phyloP scores from a whole-genome alignment of 2,797 vertebrate genomes.

The Trachops cirrhosus region DNA sequence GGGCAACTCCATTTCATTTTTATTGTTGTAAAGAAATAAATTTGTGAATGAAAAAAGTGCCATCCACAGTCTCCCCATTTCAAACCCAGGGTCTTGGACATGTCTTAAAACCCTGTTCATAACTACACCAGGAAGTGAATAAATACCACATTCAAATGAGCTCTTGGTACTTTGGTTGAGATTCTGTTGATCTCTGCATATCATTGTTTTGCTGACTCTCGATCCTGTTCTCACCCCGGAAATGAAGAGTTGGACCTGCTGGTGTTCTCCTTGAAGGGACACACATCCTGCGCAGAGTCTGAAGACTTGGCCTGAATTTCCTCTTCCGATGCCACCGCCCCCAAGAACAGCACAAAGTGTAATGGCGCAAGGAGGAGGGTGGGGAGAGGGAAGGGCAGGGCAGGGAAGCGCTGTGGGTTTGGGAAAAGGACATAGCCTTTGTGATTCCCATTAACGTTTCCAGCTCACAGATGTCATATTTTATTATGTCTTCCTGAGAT shows the following conservation, averaged over 20 bases:
- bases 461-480: constrained; percentile 23
- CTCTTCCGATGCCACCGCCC: constrained; percentile 10
- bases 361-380: constrained; percentile 51
- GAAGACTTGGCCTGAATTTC: constrained; percentile 12
- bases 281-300: not conserved
- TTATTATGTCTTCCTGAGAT: constrained; percentile 12
- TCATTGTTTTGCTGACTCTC: constrained; percentile 10
- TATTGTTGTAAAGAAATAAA: constrained; percentile 55
- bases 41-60: constrained; percentile 15
- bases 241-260: constrained; percentile 50
- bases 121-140: constrained; percentile 25
- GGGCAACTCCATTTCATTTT: not conserved
- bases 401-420: constrained; percentile 39
- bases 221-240: not conserved
- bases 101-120: not conserved
- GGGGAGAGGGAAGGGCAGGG: not conserved
- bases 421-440: not conserved
- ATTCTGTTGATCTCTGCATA: not conserved
- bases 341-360: constrained; percentile 50
- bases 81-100: not conserved
- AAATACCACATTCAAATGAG: not conserved
- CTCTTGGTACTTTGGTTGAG: not conserved
- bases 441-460: constrained; percentile 35
- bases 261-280: not conserved
- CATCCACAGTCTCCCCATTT: not conserved